These are phyloP conservation scores for Bufo bufo DNA, from an alignment of 2,113 vertebrate genomes.

Conservation along the genomic window DNA sequence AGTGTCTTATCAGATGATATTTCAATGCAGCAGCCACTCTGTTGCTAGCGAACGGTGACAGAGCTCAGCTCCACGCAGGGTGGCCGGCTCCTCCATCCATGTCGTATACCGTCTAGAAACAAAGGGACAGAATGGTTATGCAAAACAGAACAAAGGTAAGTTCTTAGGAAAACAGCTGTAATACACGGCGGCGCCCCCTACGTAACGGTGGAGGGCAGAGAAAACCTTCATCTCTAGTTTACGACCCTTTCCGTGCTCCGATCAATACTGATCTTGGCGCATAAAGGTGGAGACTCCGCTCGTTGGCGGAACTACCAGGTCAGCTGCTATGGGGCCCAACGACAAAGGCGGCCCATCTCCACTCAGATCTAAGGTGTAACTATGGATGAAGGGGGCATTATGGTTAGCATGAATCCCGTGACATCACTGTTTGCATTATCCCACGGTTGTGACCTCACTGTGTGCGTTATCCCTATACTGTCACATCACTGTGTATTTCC, in stretches of 20 bases:
- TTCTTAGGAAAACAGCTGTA: neutral
- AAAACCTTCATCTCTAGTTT: neutral
- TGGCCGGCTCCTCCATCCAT: neutral
- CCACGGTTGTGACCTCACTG: no score
- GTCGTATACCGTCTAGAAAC: neutral
- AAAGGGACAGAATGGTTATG: neutral
- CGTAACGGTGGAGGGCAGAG: neutral
- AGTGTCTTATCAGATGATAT: constrained; percentile 27
- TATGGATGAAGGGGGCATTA: no score
- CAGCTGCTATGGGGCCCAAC: no score
- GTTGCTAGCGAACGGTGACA: neutral
- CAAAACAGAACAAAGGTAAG: neutral
- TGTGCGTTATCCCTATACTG: no score
- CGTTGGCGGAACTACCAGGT: no score
- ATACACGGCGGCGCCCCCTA: neutral
- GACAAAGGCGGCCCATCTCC: no score
- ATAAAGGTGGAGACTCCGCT: no score
- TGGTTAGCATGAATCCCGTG: no score
- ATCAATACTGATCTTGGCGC: neutral
- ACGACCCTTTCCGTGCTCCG: neutral
- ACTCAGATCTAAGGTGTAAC: no score
- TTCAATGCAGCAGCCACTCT: neutral
- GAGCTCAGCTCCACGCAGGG: neutral
- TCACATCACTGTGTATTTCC: no score
- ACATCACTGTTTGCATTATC: no score